These are phyloP conservation scores for Acleris laterana DNA, from an alignment of 2,888 invertebrate genomes.

Conservation along the genomic window DNA sequence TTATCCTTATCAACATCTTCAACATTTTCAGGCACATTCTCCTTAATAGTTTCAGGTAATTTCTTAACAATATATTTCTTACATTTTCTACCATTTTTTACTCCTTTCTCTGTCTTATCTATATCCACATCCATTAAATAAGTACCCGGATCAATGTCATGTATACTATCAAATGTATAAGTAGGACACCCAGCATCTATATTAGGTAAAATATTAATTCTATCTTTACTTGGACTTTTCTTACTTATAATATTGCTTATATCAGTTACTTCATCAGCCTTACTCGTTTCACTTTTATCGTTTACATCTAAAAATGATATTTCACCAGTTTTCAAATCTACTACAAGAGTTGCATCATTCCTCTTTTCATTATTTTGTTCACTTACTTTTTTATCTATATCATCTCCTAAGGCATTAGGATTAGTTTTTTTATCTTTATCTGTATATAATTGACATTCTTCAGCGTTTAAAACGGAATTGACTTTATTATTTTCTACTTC, in stretches of 20 bases:
- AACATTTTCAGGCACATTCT: constrained; percentile 21
- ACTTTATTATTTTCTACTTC: not conserved
- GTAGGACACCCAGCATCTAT: too few relatives aligned
- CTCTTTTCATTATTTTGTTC: not conserved
- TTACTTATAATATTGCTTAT: not conserved
- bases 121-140: not conserved
- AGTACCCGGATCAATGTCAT: too few relatives aligned
- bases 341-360: too few relatives aligned
- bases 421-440: not conserved
- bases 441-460: not conserved
- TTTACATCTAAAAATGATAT: too few relatives aligned
- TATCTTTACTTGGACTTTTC: not conserved
- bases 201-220: too few relatives aligned
- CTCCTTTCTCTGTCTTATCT: not conserved
- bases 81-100: not conserved
- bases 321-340: too few relatives aligned
- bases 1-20: not conserved
- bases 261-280: too few relatives aligned
- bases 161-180: too few relatives aligned
- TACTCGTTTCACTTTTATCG: too few relatives aligned
- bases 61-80: not conserved
- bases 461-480: not conserved
- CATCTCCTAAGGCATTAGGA: not conserved
- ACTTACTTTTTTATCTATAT: not conserved
- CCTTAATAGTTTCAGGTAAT: constrained; percentile 13